Evolutionary conservation across 2,113 vertebrate genomes (phyloP).

Genomic region (Hydrochoerus hydrochaeris): DNA sequence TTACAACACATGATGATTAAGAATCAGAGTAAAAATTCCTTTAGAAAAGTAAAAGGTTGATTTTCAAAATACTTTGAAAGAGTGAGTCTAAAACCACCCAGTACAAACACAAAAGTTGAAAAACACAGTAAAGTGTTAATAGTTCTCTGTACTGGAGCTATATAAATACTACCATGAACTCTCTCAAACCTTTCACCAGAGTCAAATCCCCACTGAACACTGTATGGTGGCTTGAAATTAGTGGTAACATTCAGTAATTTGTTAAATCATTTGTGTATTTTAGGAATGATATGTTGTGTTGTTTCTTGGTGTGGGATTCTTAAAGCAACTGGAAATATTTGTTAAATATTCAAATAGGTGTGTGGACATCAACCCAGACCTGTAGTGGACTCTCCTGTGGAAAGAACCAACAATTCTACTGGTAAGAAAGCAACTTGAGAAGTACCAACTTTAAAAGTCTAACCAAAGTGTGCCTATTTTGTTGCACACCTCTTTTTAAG

Average conservation of each 20-base stretch:
- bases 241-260: background rate
- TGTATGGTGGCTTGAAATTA: background rate
- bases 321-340: background rate
- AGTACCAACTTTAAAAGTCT: background rate
- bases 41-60: background rate
- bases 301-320: background rate
- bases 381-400: background rate
- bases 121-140: background rate
- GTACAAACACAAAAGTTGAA: background rate
- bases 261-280: background rate
- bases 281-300: background rate
- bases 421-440: background rate
- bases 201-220: background rate
- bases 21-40: background rate
- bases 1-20: background rate
- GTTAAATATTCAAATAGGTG: background rate
- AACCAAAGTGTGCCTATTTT: background rate
- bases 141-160: background rate
- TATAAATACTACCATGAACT: background rate
- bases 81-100: background rate
- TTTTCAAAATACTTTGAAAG: background rate
- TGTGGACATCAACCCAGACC: background rate
- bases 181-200: background rate
- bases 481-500: background rate
- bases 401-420: background rate